Evolutionary conservation across 2,888 invertebrate genomes (phyloP).

Genomic region (Cephus pygmeus): DNA sequence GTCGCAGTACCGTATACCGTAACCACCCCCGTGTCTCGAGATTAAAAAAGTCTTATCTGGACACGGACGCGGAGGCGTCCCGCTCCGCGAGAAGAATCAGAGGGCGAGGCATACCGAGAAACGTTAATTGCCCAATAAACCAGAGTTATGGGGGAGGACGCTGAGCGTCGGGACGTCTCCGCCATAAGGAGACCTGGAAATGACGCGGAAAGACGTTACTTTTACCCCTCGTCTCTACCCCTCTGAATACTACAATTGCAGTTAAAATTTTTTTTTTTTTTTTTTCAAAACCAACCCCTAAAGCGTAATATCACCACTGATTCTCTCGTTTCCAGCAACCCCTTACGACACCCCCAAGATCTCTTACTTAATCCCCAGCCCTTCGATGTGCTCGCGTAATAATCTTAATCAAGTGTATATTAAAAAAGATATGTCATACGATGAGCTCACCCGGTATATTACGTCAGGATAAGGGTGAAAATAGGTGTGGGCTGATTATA

Average conservation of each 20-base stretch:
- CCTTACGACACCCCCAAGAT: background rate
- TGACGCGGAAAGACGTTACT: slow-evolving; percentile 52
- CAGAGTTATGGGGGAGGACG: slow-evolving; percentile 54
- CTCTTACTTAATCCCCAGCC: background rate
- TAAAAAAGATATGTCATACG: background rate
- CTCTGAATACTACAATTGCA: background rate
- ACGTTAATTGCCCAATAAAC: slow-evolving; percentile 65
- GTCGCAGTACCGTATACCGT: background rate
- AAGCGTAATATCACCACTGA: background rate
- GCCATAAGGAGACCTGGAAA: slow-evolving; percentile 53
- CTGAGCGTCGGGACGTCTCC: slow-evolving; percentile 50
- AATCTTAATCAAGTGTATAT: background rate
- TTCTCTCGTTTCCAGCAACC: slow-evolving; percentile 5
- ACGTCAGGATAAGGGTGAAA: background rate
- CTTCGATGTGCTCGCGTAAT: background rate
- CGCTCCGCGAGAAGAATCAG: background rate
- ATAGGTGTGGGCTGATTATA: background rate
- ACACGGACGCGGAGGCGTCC: background rate
- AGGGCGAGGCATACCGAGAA: slow-evolving; percentile 34
- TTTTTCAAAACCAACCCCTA: background rate
- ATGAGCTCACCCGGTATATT: background rate
- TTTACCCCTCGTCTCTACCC: slow-evolving; percentile 19
- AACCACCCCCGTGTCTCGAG: slow-evolving; percentile 33
- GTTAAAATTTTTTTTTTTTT: too few relatives aligned
- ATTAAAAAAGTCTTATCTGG: slow-evolving; percentile 34